phyloP scores from a whole-genome alignment of 2,113 vertebrate genomes.

The Brachyistius frenatus region DNA sequence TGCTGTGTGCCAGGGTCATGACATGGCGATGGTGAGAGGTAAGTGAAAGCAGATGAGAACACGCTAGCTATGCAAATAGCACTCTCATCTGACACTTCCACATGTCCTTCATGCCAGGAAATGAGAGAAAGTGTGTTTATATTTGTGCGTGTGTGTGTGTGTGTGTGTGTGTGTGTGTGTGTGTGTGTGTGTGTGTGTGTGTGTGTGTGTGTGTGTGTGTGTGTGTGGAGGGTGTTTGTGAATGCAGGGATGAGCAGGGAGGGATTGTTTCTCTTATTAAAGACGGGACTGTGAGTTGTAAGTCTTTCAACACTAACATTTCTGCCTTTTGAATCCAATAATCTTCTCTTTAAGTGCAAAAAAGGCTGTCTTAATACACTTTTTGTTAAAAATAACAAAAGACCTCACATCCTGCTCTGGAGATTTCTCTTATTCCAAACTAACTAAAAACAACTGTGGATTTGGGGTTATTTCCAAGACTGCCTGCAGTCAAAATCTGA shows the following conservation, averaged over 20 bases:
- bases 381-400: slow-evolving; percentile 4
- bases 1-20: slow-evolving; percentile 45
- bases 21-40: slow-evolving; percentile 35
- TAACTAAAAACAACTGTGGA: slow-evolving; percentile 17
- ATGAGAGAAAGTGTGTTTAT: slow-evolving; percentile 5
- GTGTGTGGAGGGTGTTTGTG: neutral
- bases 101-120: slow-evolving; percentile 41
- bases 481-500: neutral
- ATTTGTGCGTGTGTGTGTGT: neutral
- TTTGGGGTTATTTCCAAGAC: slow-evolving; percentile 16
- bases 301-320: neutral
- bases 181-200: neutral
- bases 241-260: neutral
- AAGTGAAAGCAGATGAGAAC: slow-evolving; percentile 73
- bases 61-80: slow-evolving; percentile 4
- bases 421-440: neutral
- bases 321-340: neutral
- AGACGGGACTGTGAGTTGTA: neutral
- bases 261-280: neutral
- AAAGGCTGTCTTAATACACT: neutral
- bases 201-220: neutral
- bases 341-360: neutral
- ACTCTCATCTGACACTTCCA: slow-evolving; percentile 26
- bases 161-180: neutral
- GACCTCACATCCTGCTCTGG: slow-evolving; percentile 13